A percentile compares a stretch with the other conserved stretches of the same genome.
Evolutionary conservation across 1,140 invertebrate species (phyloP).

Genomic region (Drosophila bocqueti): DNA sequence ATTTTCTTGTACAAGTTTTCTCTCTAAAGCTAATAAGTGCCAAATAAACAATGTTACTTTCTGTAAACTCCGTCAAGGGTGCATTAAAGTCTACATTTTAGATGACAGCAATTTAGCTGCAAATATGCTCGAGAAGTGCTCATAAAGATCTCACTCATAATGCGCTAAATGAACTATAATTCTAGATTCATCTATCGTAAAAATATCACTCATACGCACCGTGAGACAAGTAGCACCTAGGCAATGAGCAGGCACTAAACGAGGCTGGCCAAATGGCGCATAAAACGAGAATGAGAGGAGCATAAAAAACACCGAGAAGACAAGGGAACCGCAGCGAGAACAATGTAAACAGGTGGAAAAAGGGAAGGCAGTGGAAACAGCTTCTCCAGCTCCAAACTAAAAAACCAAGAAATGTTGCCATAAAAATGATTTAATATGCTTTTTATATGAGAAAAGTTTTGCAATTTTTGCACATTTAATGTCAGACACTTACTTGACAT

Average conservation of each 20-base stretch:
- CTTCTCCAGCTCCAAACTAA: constrained; percentile 27
- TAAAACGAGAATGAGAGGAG: constrained; percentile 34
- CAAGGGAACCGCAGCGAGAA: constrained; percentile 8
- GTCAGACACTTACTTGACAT: constrained; percentile 56
- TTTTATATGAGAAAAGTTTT: constrained; percentile 69
- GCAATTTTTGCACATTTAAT: constrained; percentile 67
- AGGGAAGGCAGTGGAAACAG: not conserved
- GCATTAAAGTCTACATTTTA: constrained; percentile 19
- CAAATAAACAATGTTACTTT: constrained; percentile 2
- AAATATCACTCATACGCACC: constrained; percentile 63
- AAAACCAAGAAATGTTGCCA: constrained; percentile 54
- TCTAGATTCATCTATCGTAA: constrained; percentile 41
- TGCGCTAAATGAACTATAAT: constrained; percentile 52
- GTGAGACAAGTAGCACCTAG: constrained; percentile 33
- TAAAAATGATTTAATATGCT: constrained; percentile 68
- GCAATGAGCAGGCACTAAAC: constrained; percentile 10
- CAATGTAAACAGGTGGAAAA: constrained; percentile 50
- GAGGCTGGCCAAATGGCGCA: constrained; percentile 32
- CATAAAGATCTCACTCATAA: constrained; percentile 45
- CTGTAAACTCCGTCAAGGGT: not conserved
- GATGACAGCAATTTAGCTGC: constrained; percentile 21
- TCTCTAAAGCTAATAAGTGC: not conserved
- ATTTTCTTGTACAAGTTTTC: not conserved
- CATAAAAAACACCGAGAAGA: constrained; percentile 35
- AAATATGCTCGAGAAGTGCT: constrained; percentile 23